Base-by-base conservation (phyloP, 2,797 vertebrate genomes). In the Xenopus petersii region DNA sequence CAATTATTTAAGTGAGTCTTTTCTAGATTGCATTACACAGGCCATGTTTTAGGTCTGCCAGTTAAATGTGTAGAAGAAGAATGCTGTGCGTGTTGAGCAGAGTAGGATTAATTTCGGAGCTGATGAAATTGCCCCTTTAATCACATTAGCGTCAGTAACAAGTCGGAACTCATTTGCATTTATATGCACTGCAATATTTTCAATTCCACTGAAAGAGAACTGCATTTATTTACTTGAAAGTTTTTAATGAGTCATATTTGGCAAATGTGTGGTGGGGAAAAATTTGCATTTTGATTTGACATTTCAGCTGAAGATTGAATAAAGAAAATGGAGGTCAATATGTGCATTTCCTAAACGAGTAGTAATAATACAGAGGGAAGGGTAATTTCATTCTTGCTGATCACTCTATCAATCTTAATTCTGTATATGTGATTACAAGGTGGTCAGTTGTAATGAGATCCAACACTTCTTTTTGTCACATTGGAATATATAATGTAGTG, bases 251-350 rank as follows among this genome's bases (percentile, higher is more conserved):
- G 70, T 83, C 81, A 77, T 83, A 85, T 84, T 84, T 73, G 83
- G 82, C 78, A 89, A 84, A 85, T 82, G 64, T 81, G 84, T 80
- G 24, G 71, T 0, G 76, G 69, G 75, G 48, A 54, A 82, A 51
- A 83, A 89, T 87, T 86, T 89, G 83, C 84, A 84, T 85, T 82
- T 87, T 86, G 86, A 87, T 86, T 86, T 91, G 86, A 87, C 85
- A 89, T 90, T 90, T 89, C 87, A 88, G 83, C 83, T 71, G 85
- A 86, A 89, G 87, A 91, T 89, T 88, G 88, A 88, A 86, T 87
- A 86, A 87, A 91, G 89, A 88, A 86, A 83, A 88, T 83, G 87
- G 89, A 90, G 89, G 89, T 91, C 89, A 90, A 85, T 85, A 85
- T 88, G 88, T 86, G 85, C 88, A 89, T 87, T 91, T 89, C 82